phyloP scores from a whole-genome alignment of 2,888 invertebrate genomes.

The Stenchaetothrips biformis region DNA sequence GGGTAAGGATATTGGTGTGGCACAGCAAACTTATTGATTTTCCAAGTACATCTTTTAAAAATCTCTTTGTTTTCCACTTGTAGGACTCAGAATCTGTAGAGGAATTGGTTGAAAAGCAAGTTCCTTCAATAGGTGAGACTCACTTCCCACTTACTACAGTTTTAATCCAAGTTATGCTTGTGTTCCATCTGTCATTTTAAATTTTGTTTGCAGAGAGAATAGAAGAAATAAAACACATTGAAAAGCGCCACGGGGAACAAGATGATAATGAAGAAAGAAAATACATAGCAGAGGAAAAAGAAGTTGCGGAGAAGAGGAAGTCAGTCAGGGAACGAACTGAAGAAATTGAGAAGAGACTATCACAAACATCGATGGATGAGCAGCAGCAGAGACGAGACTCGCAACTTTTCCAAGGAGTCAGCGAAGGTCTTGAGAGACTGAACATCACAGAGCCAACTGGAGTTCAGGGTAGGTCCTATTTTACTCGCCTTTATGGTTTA shows the following conservation, averaged over 20 bases:
- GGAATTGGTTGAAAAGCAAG: constrained; percentile 41
- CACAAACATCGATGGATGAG: constrained; percentile 47
- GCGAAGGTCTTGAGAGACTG: constrained; percentile 45
- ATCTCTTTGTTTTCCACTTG: constrained; percentile 31
- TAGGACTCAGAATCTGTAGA: constrained; percentile 51
- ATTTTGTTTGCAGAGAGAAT: constrained; percentile 39
- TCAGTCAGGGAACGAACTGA: constrained; percentile 72
- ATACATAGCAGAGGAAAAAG: constrained; percentile 76
- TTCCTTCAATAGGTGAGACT: constrained; percentile 2
- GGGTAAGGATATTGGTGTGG: constrained; percentile 26
- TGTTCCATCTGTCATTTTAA: constrained; percentile 31
- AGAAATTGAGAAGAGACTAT: constrained; percentile 68
- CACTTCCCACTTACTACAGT: constrained; percentile 1
- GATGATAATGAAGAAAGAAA: constrained; percentile 63
- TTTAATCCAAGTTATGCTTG: constrained; percentile 4
- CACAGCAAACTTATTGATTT: background rate
- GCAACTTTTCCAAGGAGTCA: constrained; percentile 48
- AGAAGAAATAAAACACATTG: constrained; percentile 35
- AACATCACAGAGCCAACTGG: constrained; percentile 40
- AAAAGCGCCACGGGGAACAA: constrained; percentile 36
- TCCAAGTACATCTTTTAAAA: constrained; percentile 24
- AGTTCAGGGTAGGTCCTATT: constrained; percentile 36
- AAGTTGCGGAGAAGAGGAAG: constrained; percentile 58
- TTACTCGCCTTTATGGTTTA: background rate
- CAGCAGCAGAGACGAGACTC: constrained; percentile 44